A percentile compares a stretch with the other conserved stretches of the same genome.
phyloP scores from a whole-genome alignment of 2,797 vertebrate genomes.

The Artibeus jamaicensis region DNA sequence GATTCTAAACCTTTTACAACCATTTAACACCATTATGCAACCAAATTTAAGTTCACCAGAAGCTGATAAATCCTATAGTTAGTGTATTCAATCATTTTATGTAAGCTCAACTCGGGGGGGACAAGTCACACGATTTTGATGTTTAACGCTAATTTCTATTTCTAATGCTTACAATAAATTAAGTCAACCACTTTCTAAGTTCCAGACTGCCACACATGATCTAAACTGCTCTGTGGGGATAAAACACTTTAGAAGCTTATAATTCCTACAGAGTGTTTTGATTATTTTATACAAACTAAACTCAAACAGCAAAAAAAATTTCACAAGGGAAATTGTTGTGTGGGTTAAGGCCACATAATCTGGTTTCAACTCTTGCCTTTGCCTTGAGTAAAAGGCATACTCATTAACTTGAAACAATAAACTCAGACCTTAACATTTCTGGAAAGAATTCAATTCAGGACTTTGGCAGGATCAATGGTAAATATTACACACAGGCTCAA shows the following conservation, averaged over 20 bases:
- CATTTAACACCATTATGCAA: background rate
- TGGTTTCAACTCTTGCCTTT: slow-evolving; percentile 67
- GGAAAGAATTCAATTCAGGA: slow-evolving; percentile 55
- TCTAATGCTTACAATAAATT: slow-evolving; percentile 72
- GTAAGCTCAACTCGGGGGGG: background rate
- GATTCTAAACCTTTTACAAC: slow-evolving; percentile 45
- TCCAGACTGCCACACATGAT: slow-evolving; percentile 61
- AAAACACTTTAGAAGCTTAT: slow-evolving; percentile 76
- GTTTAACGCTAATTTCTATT: slow-evolving; percentile 75
- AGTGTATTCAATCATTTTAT: background rate
- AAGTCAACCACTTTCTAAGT: slow-evolving; percentile 67
- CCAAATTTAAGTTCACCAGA: slow-evolving; percentile 54
- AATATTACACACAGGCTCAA: background rate
- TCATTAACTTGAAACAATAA: slow-evolving; percentile 76
- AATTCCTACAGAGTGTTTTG: slow-evolving; percentile 75
- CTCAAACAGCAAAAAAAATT: slow-evolving; percentile 56
- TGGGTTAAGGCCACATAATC: slow-evolving; percentile 70
- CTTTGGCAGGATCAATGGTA: slow-evolving; percentile 32
- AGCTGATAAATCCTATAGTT: background rate
- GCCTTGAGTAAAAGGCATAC: slow-evolving; percentile 69
- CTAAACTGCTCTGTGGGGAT: slow-evolving; percentile 60
- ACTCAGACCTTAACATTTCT: slow-evolving; percentile 55
- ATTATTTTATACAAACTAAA: slow-evolving; percentile 78
- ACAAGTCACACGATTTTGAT: slow-evolving; percentile 43
- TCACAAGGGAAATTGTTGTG: slow-evolving; percentile 63